phyloP scores from a whole-genome alignment of 2,888 invertebrate genomes.

The Drosophila mulleri region DNA sequence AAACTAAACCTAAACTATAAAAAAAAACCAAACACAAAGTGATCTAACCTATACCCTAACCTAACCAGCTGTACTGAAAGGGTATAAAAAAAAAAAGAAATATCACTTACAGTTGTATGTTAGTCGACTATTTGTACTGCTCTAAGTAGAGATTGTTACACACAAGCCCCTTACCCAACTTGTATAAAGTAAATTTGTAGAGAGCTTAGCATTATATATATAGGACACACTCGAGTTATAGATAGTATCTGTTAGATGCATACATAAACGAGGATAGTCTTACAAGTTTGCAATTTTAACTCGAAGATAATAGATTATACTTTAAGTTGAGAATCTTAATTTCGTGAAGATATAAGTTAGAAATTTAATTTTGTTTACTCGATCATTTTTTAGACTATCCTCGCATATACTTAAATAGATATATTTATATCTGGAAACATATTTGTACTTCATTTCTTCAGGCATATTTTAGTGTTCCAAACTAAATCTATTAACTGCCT shows the following conservation, averaged over 20 bases:
- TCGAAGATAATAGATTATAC: no score
- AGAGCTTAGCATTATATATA: slow-evolving; percentile 69
- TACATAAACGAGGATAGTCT: slow-evolving; percentile 21
- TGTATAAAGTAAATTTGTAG: slow-evolving; percentile 77
- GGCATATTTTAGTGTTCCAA: slow-evolving; percentile 39
- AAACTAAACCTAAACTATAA: slow-evolving; percentile 19
- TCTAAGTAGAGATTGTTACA: slow-evolving; percentile 66
- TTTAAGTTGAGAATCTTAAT: no score
- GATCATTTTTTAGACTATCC: background rate
- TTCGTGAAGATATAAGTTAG: background rate
- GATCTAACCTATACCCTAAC: slow-evolving; percentile 12
- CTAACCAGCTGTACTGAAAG: slow-evolving; percentile 15
- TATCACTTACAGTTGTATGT: slow-evolving; percentile 46
- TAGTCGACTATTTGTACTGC: slow-evolving; percentile 65
- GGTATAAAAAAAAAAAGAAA: slow-evolving; percentile 9
- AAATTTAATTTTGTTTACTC: background rate
- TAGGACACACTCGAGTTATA: slow-evolving; percentile 44
- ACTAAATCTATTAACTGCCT: slow-evolving; percentile 51
- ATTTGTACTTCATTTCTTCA: slow-evolving; percentile 27
- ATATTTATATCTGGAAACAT: slow-evolving; percentile 10
- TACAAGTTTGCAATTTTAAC: background rate
- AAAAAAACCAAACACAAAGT: slow-evolving; percentile 13
- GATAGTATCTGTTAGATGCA: slow-evolving; percentile 47
- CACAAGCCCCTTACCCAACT: slow-evolving; percentile 28
- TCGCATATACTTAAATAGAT: slow-evolving; percentile 6